Percentiles rank a stretch among this genome's conserved stretches.
Evolutionary conservation across 1,140 invertebrate species (phyloP).

Genomic region (Polypedilum pembai): DNA sequence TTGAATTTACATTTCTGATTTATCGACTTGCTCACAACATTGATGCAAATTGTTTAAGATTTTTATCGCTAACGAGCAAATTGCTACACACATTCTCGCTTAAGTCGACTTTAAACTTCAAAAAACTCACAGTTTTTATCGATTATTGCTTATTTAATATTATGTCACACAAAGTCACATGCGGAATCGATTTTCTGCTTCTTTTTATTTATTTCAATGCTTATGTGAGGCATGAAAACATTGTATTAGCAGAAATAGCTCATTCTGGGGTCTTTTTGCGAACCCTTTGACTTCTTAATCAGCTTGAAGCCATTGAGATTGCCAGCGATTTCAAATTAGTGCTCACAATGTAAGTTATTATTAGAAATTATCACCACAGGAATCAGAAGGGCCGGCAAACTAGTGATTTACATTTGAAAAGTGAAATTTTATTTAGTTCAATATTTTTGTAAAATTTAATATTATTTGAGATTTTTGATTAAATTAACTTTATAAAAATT

Average conservation of each 20-base stretch:
- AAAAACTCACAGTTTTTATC: neutral
- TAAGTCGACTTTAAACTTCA: too few species aligned
- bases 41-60: too few species aligned
- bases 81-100: too few species aligned
- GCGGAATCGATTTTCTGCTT: neutral
- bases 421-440: too few species aligned
- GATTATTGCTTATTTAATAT: neutral
- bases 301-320: neutral
- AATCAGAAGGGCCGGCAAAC: too few species aligned
- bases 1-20: too few species aligned
- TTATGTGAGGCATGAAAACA: neutral
- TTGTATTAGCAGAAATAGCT: neutral
- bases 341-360: neutral
- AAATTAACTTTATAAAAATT: too few species aligned
- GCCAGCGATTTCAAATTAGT: neutral
- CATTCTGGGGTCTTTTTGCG: neutral
- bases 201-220: neutral
- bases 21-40: too few species aligned
- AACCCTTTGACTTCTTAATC: constrained; percentile 11
- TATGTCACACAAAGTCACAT: neutral
- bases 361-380: neutral
- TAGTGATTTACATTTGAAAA: too few species aligned
- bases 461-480: too few species aligned
- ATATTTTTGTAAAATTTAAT: too few species aligned
- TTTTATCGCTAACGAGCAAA: too few species aligned